Base-by-base conservation (phyloP, 30 jellyfish, hydroid and myxozoan species). In the Sanderia malayensis region DNA sequence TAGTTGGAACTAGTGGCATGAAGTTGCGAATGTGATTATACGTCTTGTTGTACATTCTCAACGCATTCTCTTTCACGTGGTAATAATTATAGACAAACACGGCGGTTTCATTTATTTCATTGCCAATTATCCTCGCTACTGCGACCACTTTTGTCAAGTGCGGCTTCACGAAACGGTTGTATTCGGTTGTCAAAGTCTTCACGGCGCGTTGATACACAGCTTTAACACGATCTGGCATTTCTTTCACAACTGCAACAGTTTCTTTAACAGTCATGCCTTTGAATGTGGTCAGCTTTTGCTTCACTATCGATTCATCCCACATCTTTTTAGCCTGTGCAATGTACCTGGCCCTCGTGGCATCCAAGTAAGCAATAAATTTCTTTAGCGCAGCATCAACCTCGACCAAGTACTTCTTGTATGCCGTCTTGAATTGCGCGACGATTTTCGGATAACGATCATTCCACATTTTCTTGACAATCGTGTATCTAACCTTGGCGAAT, bases 61-160 rank as follows among this genome's bases (percentile, higher is more conserved):
- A 37, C 26, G 82, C 79, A 37, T 78, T 71, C 53, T 85, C 95
- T 19, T 75, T 61, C 70, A 92, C 30, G 24, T 85, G 87, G 70
- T 92, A 82, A 84, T 83, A 92, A 8, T 73, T 53, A 73, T 84
- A 62, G 30, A 78, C 62, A 49, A 92, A 92, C 13, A 84, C 81
- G 18, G 82, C 86, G 8, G 96, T 73, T 41, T 92, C 98, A 67
- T 80, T 83, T 62, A 92, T 53, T 79, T 92, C 98, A 58, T 79
- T 92, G 2, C 85, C 92, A 68, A 92, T 78, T 61, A 85, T 61
- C 31, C 55, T 81, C 59, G 59, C 25, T 21, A 86, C 64, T 1
- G 25, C 30, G 47, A 75, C 65, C 0, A 85, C 64, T 30, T 61
- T 73, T 34, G 58, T 65, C 18, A 70, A 66, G 80, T 68, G 68